Conservation (phyloP, 2,113 vertebrate species). For the Triplophysa siluroides region DNA sequence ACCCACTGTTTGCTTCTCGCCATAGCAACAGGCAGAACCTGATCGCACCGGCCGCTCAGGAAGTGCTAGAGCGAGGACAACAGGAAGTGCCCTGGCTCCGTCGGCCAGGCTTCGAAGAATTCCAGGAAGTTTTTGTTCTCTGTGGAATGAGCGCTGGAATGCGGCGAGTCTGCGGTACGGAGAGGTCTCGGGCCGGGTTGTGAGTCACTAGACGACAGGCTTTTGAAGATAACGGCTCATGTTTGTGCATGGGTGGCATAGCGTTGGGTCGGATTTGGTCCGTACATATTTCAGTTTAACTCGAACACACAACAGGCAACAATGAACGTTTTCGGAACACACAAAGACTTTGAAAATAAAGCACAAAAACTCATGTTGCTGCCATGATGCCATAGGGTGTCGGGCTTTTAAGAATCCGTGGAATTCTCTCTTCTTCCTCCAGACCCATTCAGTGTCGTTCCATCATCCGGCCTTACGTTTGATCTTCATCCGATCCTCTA, state of each 20-base stretch:
- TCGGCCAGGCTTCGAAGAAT: conserved; percentile 91
- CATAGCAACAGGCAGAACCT: conserved; percentile 84
- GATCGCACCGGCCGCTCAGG: conserved; percentile 85
- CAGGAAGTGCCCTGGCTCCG: conserved; percentile 99
- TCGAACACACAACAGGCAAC: background rate
- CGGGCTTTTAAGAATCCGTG: too few relatives aligned
- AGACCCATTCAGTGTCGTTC: too few relatives aligned
- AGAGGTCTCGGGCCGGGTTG: conserved; percentile 77
- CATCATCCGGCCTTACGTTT: conserved; percentile 34
- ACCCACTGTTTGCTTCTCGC: conserved; percentile 62
- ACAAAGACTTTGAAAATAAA: too few relatives aligned
- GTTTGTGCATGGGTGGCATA: conserved; percentile 49
- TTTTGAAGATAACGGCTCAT: conserved; percentile 77
- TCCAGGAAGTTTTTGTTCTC: conserved; percentile 99
- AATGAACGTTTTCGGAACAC: background rate
- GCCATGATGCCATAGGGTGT: too few relatives aligned
- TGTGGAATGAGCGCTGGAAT: conserved; percentile 91
- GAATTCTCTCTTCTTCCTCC: too few relatives aligned
- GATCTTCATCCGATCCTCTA: conserved; percentile 38
- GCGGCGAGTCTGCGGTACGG: conserved; percentile 86
- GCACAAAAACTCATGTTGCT: too few relatives aligned
- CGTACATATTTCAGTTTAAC: background rate
- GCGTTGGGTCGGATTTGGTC: conserved; percentile 20
- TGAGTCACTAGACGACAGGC: conserved; percentile 71
- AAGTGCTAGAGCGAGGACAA: conserved; percentile 96